Percentiles rank a stretch among this genome's conserved stretches.
phyloP scores from a whole-genome alignment of 2,113 vertebrate species.

The Pongo pygmaeus region DNA sequence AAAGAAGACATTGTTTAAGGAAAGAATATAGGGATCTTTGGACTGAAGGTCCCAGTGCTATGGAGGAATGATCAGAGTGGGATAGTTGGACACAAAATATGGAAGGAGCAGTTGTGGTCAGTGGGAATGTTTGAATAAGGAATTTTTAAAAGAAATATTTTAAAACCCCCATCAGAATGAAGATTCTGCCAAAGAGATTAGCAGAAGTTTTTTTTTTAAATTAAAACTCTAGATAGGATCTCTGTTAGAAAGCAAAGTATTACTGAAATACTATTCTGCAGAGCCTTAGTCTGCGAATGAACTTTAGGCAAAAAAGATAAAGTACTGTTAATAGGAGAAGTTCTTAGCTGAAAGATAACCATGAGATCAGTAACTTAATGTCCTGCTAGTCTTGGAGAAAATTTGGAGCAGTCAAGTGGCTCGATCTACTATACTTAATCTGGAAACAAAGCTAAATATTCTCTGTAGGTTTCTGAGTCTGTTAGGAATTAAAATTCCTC shows the following conservation, averaged over 20 bases:
- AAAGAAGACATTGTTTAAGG: not conserved
- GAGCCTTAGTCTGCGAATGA: constrained; percentile 21
- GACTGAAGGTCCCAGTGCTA: not conserved
- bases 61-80: not conserved
- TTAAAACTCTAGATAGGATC: not conserved
- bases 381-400: not conserved
- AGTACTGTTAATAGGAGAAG: constrained; percentile 15
- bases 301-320: constrained; percentile 36
- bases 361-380: constrained; percentile 11
- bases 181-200: constrained; percentile 4
- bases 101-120: not conserved
- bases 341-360: not conserved
- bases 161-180: not conserved
- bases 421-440: not conserved
- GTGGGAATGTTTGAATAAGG: not conserved
- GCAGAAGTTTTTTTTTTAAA: not conserved
- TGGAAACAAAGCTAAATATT: constrained; percentile 33
- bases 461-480: not conserved
- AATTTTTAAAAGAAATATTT: constrained; percentile 20
- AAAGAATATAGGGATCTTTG: not conserved
- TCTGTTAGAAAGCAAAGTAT: constrained; percentile 27
- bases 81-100: not conserved
- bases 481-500: constrained; percentile 20
- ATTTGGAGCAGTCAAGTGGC: not conserved
- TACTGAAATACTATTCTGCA: constrained; percentile 25